Evolutionary conservation across 2,113 vertebrate species (phyloP), one percentile per base, ranked within the genome.

Genomic region (Phocoena sinus): DNA sequence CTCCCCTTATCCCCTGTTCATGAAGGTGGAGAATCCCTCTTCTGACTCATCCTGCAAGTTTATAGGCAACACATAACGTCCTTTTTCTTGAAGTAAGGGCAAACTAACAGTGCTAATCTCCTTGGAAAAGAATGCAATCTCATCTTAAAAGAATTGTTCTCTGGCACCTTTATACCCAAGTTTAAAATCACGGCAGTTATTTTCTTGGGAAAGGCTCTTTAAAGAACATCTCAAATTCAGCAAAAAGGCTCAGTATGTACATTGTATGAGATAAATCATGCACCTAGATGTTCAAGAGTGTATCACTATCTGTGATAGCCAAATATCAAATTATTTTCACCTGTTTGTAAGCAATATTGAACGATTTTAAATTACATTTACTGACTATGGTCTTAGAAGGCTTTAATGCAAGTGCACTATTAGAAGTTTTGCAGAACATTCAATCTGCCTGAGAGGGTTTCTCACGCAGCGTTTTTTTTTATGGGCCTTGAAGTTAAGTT

Each of bases 401-500:
- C 38, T 82, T 96, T 90, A 53, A 26, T 90, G 31, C 71, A 53
- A 68, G 9, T 83, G 12, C 15, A 41, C 0, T 6, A 11, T 81
- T 26, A 71, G 95, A 97, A 85, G 97, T 96, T 93, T 96, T 91
- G 82, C 44, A 74, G 17, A 95, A 89, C 95, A 20, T 88, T 98
- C 86, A 96, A 82, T 97, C 91, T 85, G 74, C 97, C 71, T 47
- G 53, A 53, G 80, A 96, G 56, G 44, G 94, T 97, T 98, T 98
- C 97, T 98, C 97, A 95, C 98, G 98, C 94, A 92, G 82, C 23
- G 86, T 98, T 50, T 50, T 50, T 50, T 98, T 98, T 98, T 98
- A 98, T 97, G 98, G 97, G 97, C 96, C 95, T 98, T 82, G 95
- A 98, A 98, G 98, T 99, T 97, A 98, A 98, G 98, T 99, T 97